Evolutionary conservation across 2,888 invertebrate species (phyloP), one percentile per base, ranked within the genome.

Genomic region (Frankliniella fusca): DNA sequence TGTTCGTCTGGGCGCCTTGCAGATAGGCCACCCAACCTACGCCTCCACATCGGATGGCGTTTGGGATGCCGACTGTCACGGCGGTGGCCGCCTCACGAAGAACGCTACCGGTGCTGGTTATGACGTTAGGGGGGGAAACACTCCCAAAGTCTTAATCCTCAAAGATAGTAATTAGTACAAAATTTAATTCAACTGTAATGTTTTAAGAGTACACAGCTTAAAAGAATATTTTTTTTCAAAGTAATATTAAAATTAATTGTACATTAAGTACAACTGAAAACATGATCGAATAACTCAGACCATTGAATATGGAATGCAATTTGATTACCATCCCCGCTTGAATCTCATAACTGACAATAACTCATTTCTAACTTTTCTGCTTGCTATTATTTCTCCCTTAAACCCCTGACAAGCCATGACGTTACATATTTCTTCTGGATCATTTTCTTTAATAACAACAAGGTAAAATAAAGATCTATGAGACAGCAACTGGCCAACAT

Each of bases 361-460:
- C 90, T 99, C 98, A 84, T 96, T 95, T 82, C 94, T 93, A 85
- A 97, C 93, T 89, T 92, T 93, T 86, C 98, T 91, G 84, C 93
- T 92, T 83, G 93, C 89, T 82, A 97, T 90, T 83, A 91, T 89
- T 82, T 90, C 88, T 85, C 92, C 92, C 82, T 87, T 87, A 86
- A 94, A 94, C 65, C 92, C 91, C 81, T 90, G 86, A 48, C 86
- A 85, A 81, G 87, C 85, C 89, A 97, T 91, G 80, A 91, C 88
- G 80, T 89, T 85, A 82, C 92, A 89, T 81, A 97, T 93, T 87
- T 93, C 92, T 70, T 91, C 87, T 65, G 95, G 94, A 87, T 94
- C 92, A 90, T 99, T 99, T 87, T 97, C 96, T 88, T 94, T 93
- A 84, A 98, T 92, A 48, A 95, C 90, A 81, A 99, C 90, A 85